These are phyloP conservation scores for Peribatodes rhomboidaria DNA, from an alignment of 2,888 invertebrate species.

Conservation along the genomic window DNA sequence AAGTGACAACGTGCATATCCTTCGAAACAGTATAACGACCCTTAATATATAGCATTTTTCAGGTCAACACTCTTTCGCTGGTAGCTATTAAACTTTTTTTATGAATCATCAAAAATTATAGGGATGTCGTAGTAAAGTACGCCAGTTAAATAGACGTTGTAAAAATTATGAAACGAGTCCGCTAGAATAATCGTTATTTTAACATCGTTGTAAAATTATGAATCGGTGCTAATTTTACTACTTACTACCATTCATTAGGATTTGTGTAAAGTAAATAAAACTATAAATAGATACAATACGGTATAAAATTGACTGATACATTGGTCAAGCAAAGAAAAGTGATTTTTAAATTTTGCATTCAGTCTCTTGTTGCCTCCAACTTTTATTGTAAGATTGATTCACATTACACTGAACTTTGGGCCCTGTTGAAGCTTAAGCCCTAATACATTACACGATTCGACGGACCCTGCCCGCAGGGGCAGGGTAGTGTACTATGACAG, in stretches of 20 bases:
- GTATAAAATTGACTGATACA: too few relatives aligned
- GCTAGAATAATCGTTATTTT: conserved; percentile 6
- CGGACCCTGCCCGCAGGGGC: too few relatives aligned
- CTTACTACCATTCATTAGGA: neutral
- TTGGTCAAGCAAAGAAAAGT: too few relatives aligned
- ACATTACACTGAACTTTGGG: neutral
- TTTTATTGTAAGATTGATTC: neutral
- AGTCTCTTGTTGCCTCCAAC: too few relatives aligned
- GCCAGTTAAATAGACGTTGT: conserved; percentile 8
- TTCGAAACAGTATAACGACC: conserved; percentile 20
- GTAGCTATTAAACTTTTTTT: conserved; percentile 12
- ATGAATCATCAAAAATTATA: conserved; percentile 28
- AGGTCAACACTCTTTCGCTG: conserved; percentile 13
- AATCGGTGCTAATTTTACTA: neutral
- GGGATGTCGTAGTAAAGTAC: conserved; percentile 8
- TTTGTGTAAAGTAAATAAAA: neutral
- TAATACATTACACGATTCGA: too few relatives aligned
- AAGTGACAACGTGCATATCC: conserved; percentile 13
- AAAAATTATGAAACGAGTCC: conserved; percentile 17
- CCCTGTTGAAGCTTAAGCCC: too few relatives aligned
- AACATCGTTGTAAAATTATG: conserved; percentile 2
- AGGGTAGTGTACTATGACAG: too few relatives aligned
- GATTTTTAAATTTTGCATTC: too few relatives aligned
- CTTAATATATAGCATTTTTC: conserved; percentile 7
- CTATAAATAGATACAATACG: neutral